Base-by-base conservation (phyloP, 2,888 invertebrate genomes). In the Scaptomyza parva region DNA sequence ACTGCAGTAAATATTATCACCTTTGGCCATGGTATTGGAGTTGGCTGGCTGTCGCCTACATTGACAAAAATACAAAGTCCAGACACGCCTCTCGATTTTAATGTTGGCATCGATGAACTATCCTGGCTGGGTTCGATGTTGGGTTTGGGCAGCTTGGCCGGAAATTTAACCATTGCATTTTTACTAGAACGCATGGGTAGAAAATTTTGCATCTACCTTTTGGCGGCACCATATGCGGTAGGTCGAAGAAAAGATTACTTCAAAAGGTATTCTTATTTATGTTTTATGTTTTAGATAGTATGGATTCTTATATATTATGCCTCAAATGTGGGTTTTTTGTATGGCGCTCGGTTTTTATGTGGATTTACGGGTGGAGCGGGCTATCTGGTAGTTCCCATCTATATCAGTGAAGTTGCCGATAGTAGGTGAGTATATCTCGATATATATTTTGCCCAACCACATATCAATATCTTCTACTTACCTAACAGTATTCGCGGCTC, bases 31-130 rank as follows among this genome's bases (percentile, higher is more conserved):
- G 91, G 92, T 7, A 69, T 90, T 6, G 88, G 89, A 0, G 40
- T 89, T 11, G 92, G 91, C 9, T 92, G 92, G 91, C 60, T 91
- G 0, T 89, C 91, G 2, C 91, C 91, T 1, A 89, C 89, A 0
- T 62, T 91, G 1, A 76, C 79, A 1, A 86, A 87, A 59, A 76
- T 91, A 17, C 84, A 88, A 37, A 79, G 81, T 0, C 7, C 62
- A 1, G 71, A 78, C 7, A 68, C 88, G 0, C 90, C 90, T 0
- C 58, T 90, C 12, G 47, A 69, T 4, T 89, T 90, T 59, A 17
- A 50, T 0, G 73, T 89, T 1, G 64, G 61, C 14, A 77, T 89
- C 2, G 71, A 73, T 6, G 84, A 91, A 35, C 63, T 86, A 1
- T 91, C 91, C 35, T 91, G 90, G 91, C 83, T 91, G 62, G 91